Base-by-base conservation (phyloP, 2,113 vertebrate species). In the Columbina picui region DNA sequence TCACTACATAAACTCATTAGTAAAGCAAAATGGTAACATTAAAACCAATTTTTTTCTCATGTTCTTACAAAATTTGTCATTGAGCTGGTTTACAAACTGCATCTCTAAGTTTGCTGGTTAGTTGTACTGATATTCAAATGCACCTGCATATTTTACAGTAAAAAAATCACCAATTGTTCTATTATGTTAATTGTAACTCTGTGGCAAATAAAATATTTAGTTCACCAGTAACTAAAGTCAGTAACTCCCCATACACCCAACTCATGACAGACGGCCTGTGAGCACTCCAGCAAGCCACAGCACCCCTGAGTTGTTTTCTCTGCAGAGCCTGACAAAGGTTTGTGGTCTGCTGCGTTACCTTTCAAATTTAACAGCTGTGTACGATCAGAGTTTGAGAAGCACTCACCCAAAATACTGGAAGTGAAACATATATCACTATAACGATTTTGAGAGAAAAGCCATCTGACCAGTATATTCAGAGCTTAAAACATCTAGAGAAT, bases 231-330 rank as follows among this genome's bases (percentile, higher is more conserved):
- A 67, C 43, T 47, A 32, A 52, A 45, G 19, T 7, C 39, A 84
- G 26, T n/a, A 60, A 61, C 86, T 65, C n/a, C n/a, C 36, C 49
- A 74, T 60, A 80, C 12, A 76, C 5, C 2, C 20, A 88, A 10
- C 5, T 65, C 1, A 7, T 0, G 7, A 79, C 39, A 83, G 86
- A 29, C 9, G 4, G 34, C 25, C 57, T 82, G 79, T 0, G 0
- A 34, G 25, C 52, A 67, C 34, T 11, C 36, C 30, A 39, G 4
- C n/a, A 92, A 92, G 57, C 21, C 49, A 45, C n/a, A 90, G 64
- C 9, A 61, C 7, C 14, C 14, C 27, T 30, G 9, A 45, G 5
- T 49, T 56, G 41, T 59, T n/a, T 59, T 30, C n/a, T 53, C 55
- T 84, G 39, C 39, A 75, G 47, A 90, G 47, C 12, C 13, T 53